Evolutionary conservation across 2,888 invertebrate species (phyloP).

Genomic region (Pandemis heparana): DNA sequence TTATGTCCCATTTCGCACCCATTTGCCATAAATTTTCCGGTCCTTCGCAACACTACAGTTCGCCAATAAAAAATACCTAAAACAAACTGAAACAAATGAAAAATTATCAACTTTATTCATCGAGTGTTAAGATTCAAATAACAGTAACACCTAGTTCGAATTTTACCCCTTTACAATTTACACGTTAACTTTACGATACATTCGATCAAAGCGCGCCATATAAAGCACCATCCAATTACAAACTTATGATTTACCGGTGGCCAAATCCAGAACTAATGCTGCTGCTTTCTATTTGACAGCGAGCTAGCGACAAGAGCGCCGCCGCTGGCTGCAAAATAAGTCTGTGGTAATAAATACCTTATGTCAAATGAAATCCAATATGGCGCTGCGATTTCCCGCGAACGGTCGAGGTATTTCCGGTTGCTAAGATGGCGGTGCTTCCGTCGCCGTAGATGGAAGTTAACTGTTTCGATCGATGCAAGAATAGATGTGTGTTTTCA

Average conservation of each 20-base stretch:
- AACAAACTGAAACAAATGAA: neutral
- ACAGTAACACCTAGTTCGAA: neutral
- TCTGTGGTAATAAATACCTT: neutral
- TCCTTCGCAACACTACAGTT: neutral
- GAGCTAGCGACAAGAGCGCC: neutral
- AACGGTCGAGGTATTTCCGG: slow-evolving; percentile 44
- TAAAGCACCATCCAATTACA: slow-evolving; percentile 12
- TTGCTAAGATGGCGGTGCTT: slow-evolving; percentile 46
- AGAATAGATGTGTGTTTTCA: slow-evolving; percentile 1
- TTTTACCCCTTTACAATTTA: too few species aligned
- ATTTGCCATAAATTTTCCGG: slow-evolving; percentile 13
- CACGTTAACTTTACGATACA: slow-evolving; percentile 8
- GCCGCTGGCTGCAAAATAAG: neutral
- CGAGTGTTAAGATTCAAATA: neutral
- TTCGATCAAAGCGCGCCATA: slow-evolving; percentile 19
- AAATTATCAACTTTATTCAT: neutral
- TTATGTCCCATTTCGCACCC: slow-evolving; percentile 12
- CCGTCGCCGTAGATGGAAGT: slow-evolving; percentile 34
- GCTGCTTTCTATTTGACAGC: neutral
- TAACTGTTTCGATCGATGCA: slow-evolving; percentile 41
- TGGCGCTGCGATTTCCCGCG: slow-evolving; percentile 48
- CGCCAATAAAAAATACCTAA: neutral
- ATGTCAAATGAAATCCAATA: slow-evolving; percentile 43
- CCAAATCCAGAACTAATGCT: neutral
- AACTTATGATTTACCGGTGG: neutral